Evolutionary conservation across 2,113 vertebrate genomes (phyloP).

Genomic region (Callospermophilus lateralis): DNA sequence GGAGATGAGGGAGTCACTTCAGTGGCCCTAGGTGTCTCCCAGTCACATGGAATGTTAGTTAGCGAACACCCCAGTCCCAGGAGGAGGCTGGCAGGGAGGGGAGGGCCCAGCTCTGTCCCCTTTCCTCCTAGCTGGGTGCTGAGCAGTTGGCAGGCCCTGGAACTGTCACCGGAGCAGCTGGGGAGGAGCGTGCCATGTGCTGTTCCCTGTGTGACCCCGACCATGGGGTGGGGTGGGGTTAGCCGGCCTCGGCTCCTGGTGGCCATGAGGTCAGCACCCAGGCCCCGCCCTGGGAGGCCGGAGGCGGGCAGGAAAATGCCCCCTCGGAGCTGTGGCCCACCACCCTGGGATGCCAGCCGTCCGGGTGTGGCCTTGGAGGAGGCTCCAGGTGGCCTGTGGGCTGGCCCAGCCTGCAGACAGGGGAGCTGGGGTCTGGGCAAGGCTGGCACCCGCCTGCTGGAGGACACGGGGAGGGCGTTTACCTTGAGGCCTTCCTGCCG

Average conservation of each 20-base stretch:
- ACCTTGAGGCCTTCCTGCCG: not conserved
- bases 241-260: not conserved
- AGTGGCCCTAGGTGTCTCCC: not conserved
- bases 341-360: fast-evolving
- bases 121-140: too few species aligned
- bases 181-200: too few species aligned
- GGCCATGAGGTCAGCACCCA: fast-evolving
- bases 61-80: too few species aligned
- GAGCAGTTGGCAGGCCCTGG: not conserved
- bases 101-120: too few species aligned
- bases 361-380: constrained; percentile 15
- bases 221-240: too few species aligned
- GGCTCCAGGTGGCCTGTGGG: constrained; percentile 6
- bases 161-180: not conserved
- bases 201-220: not conserved
- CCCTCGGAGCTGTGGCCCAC: not conserved
- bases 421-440: not conserved
- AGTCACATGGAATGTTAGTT: fast-evolving
- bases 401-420: not conserved
- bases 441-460: not conserved
- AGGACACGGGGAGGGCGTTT: not conserved
- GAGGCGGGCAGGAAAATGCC: not conserved
- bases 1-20: not conserved
- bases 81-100: not conserved
- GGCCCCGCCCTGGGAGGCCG: too few species aligned